These are phyloP conservation scores for Orchesella flavescens DNA, from an alignment of 2,888 invertebrate species.

Conservation along the genomic window DNA sequence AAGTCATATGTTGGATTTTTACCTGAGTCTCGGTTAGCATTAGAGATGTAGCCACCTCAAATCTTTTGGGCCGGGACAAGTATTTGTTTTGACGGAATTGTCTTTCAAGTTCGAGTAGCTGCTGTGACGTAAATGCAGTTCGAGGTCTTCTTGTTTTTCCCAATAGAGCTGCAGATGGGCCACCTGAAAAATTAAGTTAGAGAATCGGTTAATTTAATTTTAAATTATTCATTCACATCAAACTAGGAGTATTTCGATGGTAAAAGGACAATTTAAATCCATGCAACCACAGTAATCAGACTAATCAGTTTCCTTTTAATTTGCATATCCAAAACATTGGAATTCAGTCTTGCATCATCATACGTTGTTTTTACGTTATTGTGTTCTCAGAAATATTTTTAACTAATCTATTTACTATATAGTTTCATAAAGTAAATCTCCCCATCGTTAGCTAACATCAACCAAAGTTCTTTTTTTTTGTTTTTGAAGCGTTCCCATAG, in stretches of 20 bases:
- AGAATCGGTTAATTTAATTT: background rate
- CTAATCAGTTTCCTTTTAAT: no score
- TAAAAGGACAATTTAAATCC: no score
- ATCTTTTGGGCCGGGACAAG: slow-evolving; percentile 96
- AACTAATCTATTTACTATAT: no score
- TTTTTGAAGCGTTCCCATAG: background rate
- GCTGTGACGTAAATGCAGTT: slow-evolving; percentile 98
- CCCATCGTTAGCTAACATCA: background rate
- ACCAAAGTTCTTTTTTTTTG: background rate
- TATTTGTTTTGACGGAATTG: slow-evolving; percentile 99
- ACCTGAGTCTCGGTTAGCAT: slow-evolving; percentile 99
- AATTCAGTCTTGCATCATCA: no score
- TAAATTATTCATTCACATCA: no score
- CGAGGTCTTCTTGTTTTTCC: slow-evolving; percentile 94
- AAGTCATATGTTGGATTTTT: background rate
- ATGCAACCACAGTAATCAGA: no score
- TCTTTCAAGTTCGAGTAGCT: slow-evolving; percentile 96
- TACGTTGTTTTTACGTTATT: no score
- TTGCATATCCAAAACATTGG: no score
- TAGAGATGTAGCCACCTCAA: slow-evolving; percentile 97
- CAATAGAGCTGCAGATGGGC: slow-evolving; percentile 80
- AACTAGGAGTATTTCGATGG: no score
- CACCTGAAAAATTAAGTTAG: slow-evolving; percentile 64
- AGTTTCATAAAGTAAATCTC: background rate
- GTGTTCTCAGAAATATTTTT: no score